Evolutionary conservation across 2,888 invertebrate genomes (phyloP), one percentile per base, ranked within the genome.

Genomic region (Melinopterus prodromus): DNA sequence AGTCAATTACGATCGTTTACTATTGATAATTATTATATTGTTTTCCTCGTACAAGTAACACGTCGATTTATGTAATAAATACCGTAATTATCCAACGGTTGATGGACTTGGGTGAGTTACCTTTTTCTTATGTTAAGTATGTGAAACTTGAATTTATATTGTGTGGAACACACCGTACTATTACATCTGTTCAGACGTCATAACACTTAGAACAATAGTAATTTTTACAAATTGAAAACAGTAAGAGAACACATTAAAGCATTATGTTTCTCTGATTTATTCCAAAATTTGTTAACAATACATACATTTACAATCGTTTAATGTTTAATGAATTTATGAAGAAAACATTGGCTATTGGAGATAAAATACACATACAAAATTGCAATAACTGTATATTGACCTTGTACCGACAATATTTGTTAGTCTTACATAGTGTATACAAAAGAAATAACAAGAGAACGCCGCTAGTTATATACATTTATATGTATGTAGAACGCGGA

Each of bases 31-130:
- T 53, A 53, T 6, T 53, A 53, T 53, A 53, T 53, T 53, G 12
- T 12, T 12, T 53, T 6, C 12, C 53, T 4, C 53, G 53, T 53
- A 53, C 7, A 53, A 53, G 53, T 53, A 53, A 53, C 53, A 53
- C 53, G 53, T 53, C 53, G 53, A 53, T 53, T 53, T 53, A 53
- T 53, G 53, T 53, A 53, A 53, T 53, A 53, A 53, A 53, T 53
- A 53, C 53, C 53, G 53, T 12, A 53, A 53, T 53, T 53, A 53
- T 9, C 26, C 53, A 53, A 53, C 53, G 53, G 53, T 53, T 53
- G 53, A 53, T 53, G 53, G 7, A 53, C 53, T 53, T 12, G 53
- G 12, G 53, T 53, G 53, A 53, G 53, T 53, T 53, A 53, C 53
- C 53, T 53, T 53, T 53, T 53, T 53, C 53, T 53, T 53, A 53